Conservation (phyloP, 1,140 invertebrate genomes). For the Nasonia vitripennis region DNA sequence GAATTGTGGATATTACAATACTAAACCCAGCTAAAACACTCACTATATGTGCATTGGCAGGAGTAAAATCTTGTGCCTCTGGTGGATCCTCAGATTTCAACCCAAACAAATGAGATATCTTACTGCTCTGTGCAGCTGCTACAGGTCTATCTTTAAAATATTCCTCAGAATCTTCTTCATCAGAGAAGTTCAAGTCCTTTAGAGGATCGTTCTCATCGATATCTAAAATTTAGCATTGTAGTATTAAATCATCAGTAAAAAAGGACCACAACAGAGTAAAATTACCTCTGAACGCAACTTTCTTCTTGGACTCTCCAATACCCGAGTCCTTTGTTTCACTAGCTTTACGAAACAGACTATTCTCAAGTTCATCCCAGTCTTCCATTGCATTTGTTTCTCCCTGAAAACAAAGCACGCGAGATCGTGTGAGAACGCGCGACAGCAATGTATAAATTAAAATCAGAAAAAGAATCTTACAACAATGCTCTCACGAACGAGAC, state of each 20-base stretch:
- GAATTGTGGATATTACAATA: not conserved
- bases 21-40: not conserved
- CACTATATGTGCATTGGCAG: slow-evolving; percentile 34
- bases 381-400: slow-evolving; percentile 37
- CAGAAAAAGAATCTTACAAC: not conserved
- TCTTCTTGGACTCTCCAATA: slow-evolving; percentile 55
- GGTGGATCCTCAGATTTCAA: slow-evolving; percentile 50
- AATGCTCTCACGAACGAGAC: not conserved
- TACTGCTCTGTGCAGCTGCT: slow-evolving; percentile 51
- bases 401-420: slow-evolving; percentile 6
- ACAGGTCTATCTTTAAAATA: slow-evolving; percentile 49
- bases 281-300: slow-evolving; percentile 61
- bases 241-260: not conserved
- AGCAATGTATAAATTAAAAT: not conserved
- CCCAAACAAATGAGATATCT: slow-evolving; percentile 61
- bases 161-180: slow-evolving; percentile 57
- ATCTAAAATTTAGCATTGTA: slow-evolving; percentile 49
- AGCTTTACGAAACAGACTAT: slow-evolving; percentile 51
- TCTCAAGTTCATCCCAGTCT: slow-evolving; percentile 56
- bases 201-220: slow-evolving; percentile 60
- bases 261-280: not conserved
- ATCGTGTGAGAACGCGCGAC: not conserved
- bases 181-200: slow-evolving; percentile 56
- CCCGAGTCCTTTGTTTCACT: slow-evolving; percentile 22
- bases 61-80: slow-evolving; percentile 29